phyloP scores from a whole-genome alignment of 1,140 invertebrate genomes.

The Nymphalis io region DNA sequence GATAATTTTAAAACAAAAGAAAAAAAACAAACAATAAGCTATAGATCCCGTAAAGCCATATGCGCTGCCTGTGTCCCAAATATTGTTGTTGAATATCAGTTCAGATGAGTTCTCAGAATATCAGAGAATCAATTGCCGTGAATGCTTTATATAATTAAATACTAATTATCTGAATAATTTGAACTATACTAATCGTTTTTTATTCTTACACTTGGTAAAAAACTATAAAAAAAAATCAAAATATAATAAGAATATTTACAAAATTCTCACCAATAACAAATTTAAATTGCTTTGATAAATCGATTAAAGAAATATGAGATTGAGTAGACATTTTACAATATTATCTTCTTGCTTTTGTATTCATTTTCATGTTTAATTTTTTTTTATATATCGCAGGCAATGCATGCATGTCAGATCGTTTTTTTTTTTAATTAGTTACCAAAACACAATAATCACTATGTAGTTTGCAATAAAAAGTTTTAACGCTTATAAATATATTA shows the following conservation, averaged over 20 bases:
- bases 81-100: too few species aligned
- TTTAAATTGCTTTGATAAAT: constrained; percentile 66
- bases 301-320: constrained; percentile 60
- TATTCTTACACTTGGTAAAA: neutral
- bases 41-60: neutral
- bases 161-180: too few species aligned
- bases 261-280: constrained; percentile 66
- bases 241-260: constrained; percentile 17
- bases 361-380: neutral
- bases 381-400: neutral
- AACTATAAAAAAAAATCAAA: neutral
- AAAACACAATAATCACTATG: too few species aligned
- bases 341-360: constrained; percentile 1
- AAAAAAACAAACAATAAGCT: neutral
- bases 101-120: too few species aligned
- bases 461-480: too few species aligned
- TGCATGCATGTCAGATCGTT: too few species aligned
- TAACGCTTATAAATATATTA: too few species aligned
- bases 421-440: too few species aligned
- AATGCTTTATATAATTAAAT: too few species aligned
- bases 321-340: constrained; percentile 30
- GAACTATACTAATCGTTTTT: too few species aligned
- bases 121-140: too few species aligned
- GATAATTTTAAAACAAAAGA: neutral
- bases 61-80: too few species aligned